These are phyloP conservation scores for Myotis davidii DNA, from an alignment of 2,113 vertebrate species.

Conservation along the genomic window DNA sequence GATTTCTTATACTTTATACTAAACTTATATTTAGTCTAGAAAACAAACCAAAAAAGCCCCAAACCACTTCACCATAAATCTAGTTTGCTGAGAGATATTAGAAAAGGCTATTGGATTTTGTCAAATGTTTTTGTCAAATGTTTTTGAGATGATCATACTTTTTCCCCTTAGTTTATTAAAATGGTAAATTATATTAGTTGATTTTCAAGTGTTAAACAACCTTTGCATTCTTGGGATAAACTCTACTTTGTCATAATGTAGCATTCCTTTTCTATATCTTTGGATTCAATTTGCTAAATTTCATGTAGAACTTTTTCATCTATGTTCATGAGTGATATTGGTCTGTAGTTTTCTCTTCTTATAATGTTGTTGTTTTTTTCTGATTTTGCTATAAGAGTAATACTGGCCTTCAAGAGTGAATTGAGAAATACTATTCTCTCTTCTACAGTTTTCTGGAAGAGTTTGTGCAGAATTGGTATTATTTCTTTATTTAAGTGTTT, in stretches of 20 bases:
- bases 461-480: background rate
- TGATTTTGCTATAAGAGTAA: background rate
- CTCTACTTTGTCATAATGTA: background rate
- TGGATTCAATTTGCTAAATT: slow-evolving; percentile 1
- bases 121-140: background rate
- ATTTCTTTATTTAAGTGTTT: background rate
- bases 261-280: background rate
- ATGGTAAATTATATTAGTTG: background rate
- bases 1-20: slow-evolving; percentile 61
- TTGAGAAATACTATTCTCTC: background rate
- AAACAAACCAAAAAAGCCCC: background rate
- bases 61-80: slow-evolving; percentile 42
- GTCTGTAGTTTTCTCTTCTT: background rate
- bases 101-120: background rate
- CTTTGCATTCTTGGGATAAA: background rate
- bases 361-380: background rate
- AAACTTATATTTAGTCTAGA: slow-evolving; percentile 42
- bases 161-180: background rate
- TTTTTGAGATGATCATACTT: background rate
- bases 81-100: background rate
- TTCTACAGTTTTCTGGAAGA: background rate
- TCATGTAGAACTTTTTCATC: background rate
- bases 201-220: background rate
- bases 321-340: background rate
- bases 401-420: background rate